Evolutionary conservation across 2,888 invertebrate genomes (phyloP).

Genomic region (Timema podura): DNA sequence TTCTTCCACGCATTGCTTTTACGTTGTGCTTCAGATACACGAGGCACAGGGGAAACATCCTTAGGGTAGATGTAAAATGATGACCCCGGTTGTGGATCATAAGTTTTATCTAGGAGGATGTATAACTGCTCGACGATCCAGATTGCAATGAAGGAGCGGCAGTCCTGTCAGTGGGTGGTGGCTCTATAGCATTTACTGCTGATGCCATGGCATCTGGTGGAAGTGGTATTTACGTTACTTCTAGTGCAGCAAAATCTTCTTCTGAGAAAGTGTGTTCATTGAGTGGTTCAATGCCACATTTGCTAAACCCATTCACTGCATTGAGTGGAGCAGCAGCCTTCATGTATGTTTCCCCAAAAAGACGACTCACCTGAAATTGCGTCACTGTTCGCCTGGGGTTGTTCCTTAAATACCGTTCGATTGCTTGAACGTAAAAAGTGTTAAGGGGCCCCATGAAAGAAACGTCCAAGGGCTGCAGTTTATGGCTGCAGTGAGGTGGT

Average conservation of each 20-base stretch:
- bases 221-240: not conserved
- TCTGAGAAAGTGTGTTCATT: not conserved
- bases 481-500: constrained; percentile 35
- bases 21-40: not conserved
- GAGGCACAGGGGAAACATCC: not conserved
- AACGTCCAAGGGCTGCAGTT: constrained; percentile 36
- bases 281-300: constrained; percentile 13
- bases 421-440: constrained; percentile 37
- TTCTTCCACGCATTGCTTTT: not conserved
- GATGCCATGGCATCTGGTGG: no score
- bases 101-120: no score
- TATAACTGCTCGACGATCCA: not conserved
- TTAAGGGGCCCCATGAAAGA: constrained; percentile 38
- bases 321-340: constrained; percentile 34
- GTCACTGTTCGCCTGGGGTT: constrained; percentile 38
- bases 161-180: no score
- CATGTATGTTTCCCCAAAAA: constrained; percentile 37
- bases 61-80: not conserved
- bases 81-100: no score
- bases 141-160: no score
- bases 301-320: constrained; percentile 32
- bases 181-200: no score
- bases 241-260: not conserved
- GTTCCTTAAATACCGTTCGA: constrained; percentile 34
- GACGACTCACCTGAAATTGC: constrained; percentile 14